Evolutionary conservation across 2,797 vertebrate genomes (phyloP).

Genomic region (Perodicticus potto): DNA sequence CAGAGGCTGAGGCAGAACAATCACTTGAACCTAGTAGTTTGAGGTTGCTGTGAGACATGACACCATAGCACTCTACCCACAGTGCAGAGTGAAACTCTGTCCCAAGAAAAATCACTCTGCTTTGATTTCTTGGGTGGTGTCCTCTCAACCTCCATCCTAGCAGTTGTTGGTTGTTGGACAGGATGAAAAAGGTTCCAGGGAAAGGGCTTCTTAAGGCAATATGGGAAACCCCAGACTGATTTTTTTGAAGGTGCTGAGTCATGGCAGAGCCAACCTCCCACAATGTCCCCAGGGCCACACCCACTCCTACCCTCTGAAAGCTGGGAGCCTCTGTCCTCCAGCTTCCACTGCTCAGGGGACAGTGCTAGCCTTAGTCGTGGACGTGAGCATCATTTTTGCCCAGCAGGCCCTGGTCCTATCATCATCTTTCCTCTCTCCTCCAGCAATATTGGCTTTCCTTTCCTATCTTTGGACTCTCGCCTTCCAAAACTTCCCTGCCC

Average conservation of each 20-base stretch:
- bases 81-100: too few species aligned
- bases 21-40: too few species aligned
- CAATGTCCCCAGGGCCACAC: not conserved
- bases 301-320: fast-evolving
- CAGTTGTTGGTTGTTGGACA: not conserved
- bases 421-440: not conserved
- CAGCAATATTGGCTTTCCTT: not conserved
- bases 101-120: not conserved
- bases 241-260: not conserved
- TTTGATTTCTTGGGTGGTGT: not conserved
- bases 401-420: not conserved
- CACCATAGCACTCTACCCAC: too few species aligned
- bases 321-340: not conserved
- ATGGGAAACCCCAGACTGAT: not conserved
- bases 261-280: not conserved
- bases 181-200: not conserved
- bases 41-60: too few species aligned
- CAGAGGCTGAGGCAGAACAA: too few species aligned
- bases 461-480: not conserved
- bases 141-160: not conserved
- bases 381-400: not conserved
- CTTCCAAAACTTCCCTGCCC: not conserved
- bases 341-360: fast-evolving
- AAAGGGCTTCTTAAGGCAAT: not conserved
- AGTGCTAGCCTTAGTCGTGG: not conserved